Conservation (phyloP, 2,113 vertebrate species). For the human (Homo sapiens) region GRCh38 chr3:116981001-116981500, state of each 20-base stretch:
- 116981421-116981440: background rate
- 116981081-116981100: background rate
- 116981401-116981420: background rate
- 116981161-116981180: background rate
- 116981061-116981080: background rate
- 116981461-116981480: background rate
- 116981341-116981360: background rate
- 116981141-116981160: background rate
- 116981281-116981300: fast-evolving
- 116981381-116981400: background rate
- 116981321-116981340: background rate
- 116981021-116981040: background rate
- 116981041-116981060: background rate
- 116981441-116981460: background rate
- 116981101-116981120: background rate
- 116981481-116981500: background rate
- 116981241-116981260: background rate
- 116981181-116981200: background rate
- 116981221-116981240: background rate
- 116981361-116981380: background rate
- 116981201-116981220: background rate
- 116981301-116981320: background rate
- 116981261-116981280: background rate
- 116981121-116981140: background rate
- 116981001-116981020: background rate